These are phyloP conservation scores for Alsophila aescularia DNA, from an alignment of 2,888 invertebrate genomes.

Conservation along the genomic window DNA sequence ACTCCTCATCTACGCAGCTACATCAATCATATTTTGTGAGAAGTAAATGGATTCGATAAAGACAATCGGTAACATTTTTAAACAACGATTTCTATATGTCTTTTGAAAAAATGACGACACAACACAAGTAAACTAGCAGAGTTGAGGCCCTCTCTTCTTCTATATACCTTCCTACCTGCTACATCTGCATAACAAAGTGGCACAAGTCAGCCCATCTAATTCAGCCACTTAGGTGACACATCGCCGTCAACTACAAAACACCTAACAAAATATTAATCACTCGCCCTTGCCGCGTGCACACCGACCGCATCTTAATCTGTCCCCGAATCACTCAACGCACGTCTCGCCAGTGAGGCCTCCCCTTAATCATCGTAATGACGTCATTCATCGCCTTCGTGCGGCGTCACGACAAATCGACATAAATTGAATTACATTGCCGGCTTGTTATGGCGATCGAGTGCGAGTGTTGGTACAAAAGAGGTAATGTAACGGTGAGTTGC, in stretches of 20 bases:
- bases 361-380: slow-evolving; percentile 78
- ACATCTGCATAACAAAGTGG: slow-evolving; percentile 1
- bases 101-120: no score
- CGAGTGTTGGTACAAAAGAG: slow-evolving; percentile 18
- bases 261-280: slow-evolving; percentile 37
- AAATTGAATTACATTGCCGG: slow-evolving; percentile 43
- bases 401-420: slow-evolving; percentile 29
- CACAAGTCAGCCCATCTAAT: slow-evolving; percentile 8
- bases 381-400: slow-evolving; percentile 75
- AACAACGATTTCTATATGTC: no score
- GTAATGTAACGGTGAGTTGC: slow-evolving; percentile 45
- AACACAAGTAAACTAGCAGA: no score
- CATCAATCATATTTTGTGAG: no score
- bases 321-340: slow-evolving; percentile 70
- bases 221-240: slow-evolving; percentile 8
- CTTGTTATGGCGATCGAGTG: slow-evolving; percentile 1
- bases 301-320: slow-evolving; percentile 56
- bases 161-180: no score
- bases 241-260: slow-evolving; percentile 11
- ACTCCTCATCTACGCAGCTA: no score
- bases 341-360: slow-evolving; percentile 72
- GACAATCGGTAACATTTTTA: no score
- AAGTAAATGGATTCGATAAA: no score
- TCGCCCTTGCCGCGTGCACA: slow-evolving; percentile 38
- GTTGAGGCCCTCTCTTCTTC: no score